These are phyloP conservation scores for Microcebus ravelobensis DNA, from an alignment of 2,113 vertebrate genomes.

Conservation along the genomic window DNA sequence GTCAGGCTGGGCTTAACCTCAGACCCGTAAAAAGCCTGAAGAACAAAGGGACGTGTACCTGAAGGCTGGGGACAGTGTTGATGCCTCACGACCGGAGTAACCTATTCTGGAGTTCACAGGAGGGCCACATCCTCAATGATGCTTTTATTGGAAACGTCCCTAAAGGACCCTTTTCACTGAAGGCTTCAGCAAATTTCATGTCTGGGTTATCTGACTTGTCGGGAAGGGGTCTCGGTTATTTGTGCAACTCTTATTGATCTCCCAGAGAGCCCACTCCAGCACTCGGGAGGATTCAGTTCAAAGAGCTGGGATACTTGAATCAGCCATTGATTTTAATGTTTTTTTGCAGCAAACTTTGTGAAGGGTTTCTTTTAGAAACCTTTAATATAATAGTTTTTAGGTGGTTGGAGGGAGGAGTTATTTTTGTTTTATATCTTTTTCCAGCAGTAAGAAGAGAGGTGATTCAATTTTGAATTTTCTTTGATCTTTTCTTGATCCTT, in stretches of 20 bases:
- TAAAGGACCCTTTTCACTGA: not conserved
- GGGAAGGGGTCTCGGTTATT: not conserved
- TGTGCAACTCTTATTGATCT: slow-evolving; percentile 23
- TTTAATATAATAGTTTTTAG: not conserved
- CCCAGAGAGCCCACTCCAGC: not conserved
- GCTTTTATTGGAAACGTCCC: slow-evolving; percentile 1
- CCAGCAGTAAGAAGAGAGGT: not conserved
- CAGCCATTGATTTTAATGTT: not conserved
- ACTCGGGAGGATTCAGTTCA: not conserved
- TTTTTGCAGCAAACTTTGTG: not conserved
- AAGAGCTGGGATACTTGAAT: not conserved
- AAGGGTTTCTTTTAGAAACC: not conserved
- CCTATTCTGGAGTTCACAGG: not conserved
- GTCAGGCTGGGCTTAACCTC: not conserved
- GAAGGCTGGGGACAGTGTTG: not conserved
- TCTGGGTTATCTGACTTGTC: not conserved
- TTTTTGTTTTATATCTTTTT: slow-evolving; percentile 1
- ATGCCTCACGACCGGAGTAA: not conserved
- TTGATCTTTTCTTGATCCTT: not conserved
- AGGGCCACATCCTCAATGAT: not conserved
- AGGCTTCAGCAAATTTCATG: not conserved
- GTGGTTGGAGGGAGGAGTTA: not conserved
- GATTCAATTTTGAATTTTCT: not conserved
- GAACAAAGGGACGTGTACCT: not conserved
- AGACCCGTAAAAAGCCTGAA: not conserved